These are phyloP conservation scores for Xiphias gladius DNA, from an alignment of 2,113 vertebrate genomes.

Conservation along the genomic window DNA sequence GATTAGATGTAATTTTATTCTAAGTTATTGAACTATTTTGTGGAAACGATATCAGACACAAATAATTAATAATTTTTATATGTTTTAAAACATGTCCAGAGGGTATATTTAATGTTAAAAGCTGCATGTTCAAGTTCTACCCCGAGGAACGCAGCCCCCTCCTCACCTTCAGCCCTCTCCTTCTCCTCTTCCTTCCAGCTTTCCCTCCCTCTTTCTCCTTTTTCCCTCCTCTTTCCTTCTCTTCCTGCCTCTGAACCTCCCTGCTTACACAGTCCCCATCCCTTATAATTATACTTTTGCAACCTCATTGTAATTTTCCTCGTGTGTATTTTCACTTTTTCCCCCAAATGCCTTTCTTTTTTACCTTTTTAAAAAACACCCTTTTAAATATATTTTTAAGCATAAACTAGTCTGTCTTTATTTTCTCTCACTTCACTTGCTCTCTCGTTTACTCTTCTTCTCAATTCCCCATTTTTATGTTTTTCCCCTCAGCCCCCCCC, in stretches of 20 bases:
- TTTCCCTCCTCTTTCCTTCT: slow-evolving; percentile 55
- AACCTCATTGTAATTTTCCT: slow-evolving; percentile 10
- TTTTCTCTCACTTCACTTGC: slow-evolving; percentile 7
- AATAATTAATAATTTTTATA: neutral
- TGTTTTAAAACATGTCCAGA: neutral
- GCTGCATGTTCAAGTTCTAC: slow-evolving; percentile 18
- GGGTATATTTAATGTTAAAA: slow-evolving; percentile 6
- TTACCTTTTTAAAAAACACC: slow-evolving; percentile 6
- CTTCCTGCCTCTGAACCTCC: slow-evolving; percentile 26
- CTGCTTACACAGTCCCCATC: neutral
- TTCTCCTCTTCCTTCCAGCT: slow-evolving; percentile 32
- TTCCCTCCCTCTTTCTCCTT: slow-evolving; percentile 57
- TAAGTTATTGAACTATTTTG: neutral
- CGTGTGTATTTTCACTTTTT: neutral
- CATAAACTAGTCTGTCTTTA: neutral
- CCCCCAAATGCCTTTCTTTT: neutral
- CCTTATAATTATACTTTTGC: slow-evolving; percentile 28
- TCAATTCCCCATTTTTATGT: neutral
- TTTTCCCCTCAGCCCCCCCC: neutral
- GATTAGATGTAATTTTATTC: neutral
- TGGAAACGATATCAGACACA: neutral
- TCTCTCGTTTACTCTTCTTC: neutral
- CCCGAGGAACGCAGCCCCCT: neutral
- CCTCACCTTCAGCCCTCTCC: slow-evolving; percentile 26
- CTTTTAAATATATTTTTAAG: slow-evolving; percentile 1